Conservation (phyloP, 2,113 vertebrate species). For the Otus sunia region DNA sequence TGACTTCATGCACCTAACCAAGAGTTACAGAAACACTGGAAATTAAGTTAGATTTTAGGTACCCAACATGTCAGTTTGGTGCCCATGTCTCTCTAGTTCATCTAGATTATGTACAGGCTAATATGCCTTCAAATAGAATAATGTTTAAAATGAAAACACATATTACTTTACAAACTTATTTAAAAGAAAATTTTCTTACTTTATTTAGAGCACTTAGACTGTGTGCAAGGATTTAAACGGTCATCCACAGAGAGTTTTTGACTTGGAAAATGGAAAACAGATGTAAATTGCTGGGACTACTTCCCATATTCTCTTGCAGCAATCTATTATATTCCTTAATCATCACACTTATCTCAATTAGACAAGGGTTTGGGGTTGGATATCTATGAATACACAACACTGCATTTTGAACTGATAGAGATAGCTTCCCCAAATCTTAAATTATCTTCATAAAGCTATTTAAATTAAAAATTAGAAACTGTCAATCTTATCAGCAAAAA, state of each 20-base stretch:
- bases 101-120: background rate
- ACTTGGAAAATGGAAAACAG: background rate
- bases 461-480: slow-evolving; percentile 9
- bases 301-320: background rate
- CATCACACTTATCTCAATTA: background rate
- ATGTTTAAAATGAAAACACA: background rate
- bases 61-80: background rate
- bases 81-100: background rate
- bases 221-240: background rate
- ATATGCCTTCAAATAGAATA: background rate
- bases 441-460: background rate
- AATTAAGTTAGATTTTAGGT: background rate
- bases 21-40: background rate
- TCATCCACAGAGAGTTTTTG: background rate
- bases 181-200: background rate
- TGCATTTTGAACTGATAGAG: background rate
- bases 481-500: slow-evolving; percentile 31
- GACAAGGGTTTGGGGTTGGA: background rate
- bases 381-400: background rate
- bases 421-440: background rate
- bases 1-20: background rate
- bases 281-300: background rate
- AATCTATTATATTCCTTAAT: background rate
- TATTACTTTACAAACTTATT: background rate
- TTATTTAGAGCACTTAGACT: background rate